These are phyloP conservation scores for Mirza zaza DNA, from an alignment of 2,113 vertebrate species.

Conservation along the genomic window DNA sequence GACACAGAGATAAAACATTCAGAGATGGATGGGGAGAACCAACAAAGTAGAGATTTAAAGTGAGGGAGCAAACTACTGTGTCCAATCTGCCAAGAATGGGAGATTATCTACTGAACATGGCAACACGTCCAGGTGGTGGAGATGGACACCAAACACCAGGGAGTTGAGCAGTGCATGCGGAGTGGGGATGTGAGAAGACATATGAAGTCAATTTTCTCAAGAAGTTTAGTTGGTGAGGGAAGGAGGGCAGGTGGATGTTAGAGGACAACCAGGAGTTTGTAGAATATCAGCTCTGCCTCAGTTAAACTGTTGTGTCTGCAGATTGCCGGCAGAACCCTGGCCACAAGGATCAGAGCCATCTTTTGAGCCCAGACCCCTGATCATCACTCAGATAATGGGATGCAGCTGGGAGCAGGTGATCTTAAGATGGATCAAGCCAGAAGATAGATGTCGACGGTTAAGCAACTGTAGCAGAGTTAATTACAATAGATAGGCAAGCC, in stretches of 20 bases:
- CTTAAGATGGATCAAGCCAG: neutral
- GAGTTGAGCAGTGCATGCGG: neutral
- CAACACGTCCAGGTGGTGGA: accelerated
- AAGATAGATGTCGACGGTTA: neutral
- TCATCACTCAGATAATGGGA: neutral
- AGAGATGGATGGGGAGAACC: neutral
- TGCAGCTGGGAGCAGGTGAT: neutral
- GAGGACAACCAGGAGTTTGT: neutral
- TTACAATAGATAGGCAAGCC: neutral
- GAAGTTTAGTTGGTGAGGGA: neutral
- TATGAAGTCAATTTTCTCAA: neutral
- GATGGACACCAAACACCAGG: neutral
- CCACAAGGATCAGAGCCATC: neutral
- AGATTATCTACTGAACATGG: neutral
- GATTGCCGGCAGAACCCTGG: neutral
- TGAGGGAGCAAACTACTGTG: neutral
- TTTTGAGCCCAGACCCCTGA: neutral
- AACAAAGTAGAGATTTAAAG: neutral
- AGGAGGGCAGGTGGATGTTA: neutral
- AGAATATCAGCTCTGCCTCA: neutral
- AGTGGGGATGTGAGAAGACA: neutral
- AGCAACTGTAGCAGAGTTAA: neutral
- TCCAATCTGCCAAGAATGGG: neutral
- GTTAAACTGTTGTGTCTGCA: neutral
- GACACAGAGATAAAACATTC: neutral